Evolutionary conservation across 2,888 invertebrate genomes (phyloP).

Genomic region (Megastigmus dorsalis): DNA sequence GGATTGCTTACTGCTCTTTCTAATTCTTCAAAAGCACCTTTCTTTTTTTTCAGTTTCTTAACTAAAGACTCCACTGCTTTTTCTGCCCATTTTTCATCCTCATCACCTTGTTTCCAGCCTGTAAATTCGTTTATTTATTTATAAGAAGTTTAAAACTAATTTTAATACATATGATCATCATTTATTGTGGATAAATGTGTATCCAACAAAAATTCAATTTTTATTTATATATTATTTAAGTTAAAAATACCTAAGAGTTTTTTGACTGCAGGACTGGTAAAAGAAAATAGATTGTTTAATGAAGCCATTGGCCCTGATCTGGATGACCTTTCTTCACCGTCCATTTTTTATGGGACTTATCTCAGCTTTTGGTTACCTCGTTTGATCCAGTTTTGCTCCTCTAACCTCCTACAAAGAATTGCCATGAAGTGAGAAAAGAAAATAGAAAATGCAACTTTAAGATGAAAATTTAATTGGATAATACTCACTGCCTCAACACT

Average conservation of each 20-base stretch:
- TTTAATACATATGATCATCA: too few species aligned
- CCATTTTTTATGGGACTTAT: conserved; percentile 38
- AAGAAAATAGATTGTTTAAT: conserved; percentile 77
- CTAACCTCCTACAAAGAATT: conserved; percentile 7
- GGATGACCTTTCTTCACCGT: conserved; percentile 55
- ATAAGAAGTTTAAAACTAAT: too few species aligned
- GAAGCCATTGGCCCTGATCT: conserved; percentile 68
- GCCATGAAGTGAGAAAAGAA: not conserved
- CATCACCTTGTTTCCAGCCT: conserved; percentile 80
- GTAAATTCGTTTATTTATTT: conserved; percentile 12
- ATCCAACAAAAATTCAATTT: too few species aligned
- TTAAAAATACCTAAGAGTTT: conserved; percentile 71
- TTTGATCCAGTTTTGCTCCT: conserved; percentile 29
- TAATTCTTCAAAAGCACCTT: conserved; percentile 91
- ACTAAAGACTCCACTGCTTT: conserved; percentile 98
- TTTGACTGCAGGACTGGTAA: conserved; percentile 78
- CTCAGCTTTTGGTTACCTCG: conserved; percentile 11
- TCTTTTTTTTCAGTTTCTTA: conserved; percentile 94
- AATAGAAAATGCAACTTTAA: not conserved
- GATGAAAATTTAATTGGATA: conserved; percentile 1
- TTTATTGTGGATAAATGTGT: too few species aligned
- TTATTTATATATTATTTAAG: not conserved
- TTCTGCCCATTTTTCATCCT: conserved; percentile 93
- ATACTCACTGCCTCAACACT: not conserved
- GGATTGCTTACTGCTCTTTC: conserved; percentile 79